phyloP scores from a whole-genome alignment of 2,113 vertebrate species.

The Pyrgilauda ruficollis region DNA sequence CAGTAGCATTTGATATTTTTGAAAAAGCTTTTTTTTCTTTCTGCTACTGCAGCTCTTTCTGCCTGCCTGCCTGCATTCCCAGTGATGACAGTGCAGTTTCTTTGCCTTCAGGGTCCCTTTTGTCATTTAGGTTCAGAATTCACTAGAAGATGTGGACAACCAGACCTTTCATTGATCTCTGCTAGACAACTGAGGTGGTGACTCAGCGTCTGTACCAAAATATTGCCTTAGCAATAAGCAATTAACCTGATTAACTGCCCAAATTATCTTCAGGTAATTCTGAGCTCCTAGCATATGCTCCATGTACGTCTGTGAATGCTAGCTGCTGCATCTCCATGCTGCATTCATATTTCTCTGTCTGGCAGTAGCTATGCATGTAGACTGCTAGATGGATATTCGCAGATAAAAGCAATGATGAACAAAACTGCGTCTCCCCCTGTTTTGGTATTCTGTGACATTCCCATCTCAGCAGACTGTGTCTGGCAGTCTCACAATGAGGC shows the following conservation, averaged over 20 bases:
- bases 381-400: conserved; percentile 17
- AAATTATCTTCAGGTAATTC: conserved; percentile 7
- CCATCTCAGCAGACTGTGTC: conserved; percentile 81
- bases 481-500: conserved; percentile 89
- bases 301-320: neutral
- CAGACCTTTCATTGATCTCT: neutral
- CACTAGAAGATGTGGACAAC: neutral
- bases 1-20: neutral
- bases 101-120: conserved; percentile 2
- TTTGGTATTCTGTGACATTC: conserved; percentile 89
- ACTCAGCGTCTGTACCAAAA: conserved; percentile 32
- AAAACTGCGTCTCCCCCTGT: conserved; percentile 56
- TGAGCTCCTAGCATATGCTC: neutral
- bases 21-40: neutral
- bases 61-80: neutral
- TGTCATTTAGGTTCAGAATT: conserved; percentile 20
- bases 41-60: neutral
- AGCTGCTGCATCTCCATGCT: neutral
- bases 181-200: conserved; percentile 21
- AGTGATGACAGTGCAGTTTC: neutral
- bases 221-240: neutral
- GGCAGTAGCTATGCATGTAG: neutral
- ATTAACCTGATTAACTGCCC: neutral
- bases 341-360: conserved; percentile 41
- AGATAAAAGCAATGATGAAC: conserved; percentile 53